Evolutionary conservation across 2,888 invertebrate genomes (phyloP), one percentile per base, ranked within the genome.

Genomic region (Flabesymbios commensalis): DNA sequence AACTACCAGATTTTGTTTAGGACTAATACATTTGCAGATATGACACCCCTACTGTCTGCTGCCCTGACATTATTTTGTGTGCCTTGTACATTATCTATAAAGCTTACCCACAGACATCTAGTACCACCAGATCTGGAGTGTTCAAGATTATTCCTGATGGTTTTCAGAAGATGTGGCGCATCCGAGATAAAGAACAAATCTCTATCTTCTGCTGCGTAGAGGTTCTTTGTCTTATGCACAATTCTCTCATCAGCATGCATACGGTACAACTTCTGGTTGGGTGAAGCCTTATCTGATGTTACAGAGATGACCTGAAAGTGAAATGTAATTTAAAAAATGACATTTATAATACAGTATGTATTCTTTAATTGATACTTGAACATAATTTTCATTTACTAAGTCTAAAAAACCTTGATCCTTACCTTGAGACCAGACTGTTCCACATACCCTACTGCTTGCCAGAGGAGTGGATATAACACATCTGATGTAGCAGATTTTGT

Each of bases 161-260:
- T 59, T 26, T 59, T 59, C 3, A 59, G 32, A 1, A 59, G 45
- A 32, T 59, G 59, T 7, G 59, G 59, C 1, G 39, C 32, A 54
- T 59, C 59, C 1, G 59, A 59, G 2, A 24, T 22, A n/a, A 59
- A 59, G 39, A 31, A 59, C 2, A 59, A 10, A 4, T 43, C 31
- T 3, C 59, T 24, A 2, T 45, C 45, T 17, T 45, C 45, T 19
- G 53, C 24, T 22, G 43, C 45, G 36, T 45, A 54, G 24, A 47
- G 26, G 36, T 59, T 59, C 7, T n/a, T 3, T 7, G 59, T 29
- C 24, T 54, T 41, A 28, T 33, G 33, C 39, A 28, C 42, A 1
- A 7, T 7, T 7, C n/a, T 39, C n/a, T 51, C 31, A 2, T 3
- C 28, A 14, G 10, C 28, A 33, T 59, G 59, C 28, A 59, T 17